Evolutionary conservation across 2,888 invertebrate genomes (phyloP).

Genomic region (Enchytraeus crypticus): DNA sequence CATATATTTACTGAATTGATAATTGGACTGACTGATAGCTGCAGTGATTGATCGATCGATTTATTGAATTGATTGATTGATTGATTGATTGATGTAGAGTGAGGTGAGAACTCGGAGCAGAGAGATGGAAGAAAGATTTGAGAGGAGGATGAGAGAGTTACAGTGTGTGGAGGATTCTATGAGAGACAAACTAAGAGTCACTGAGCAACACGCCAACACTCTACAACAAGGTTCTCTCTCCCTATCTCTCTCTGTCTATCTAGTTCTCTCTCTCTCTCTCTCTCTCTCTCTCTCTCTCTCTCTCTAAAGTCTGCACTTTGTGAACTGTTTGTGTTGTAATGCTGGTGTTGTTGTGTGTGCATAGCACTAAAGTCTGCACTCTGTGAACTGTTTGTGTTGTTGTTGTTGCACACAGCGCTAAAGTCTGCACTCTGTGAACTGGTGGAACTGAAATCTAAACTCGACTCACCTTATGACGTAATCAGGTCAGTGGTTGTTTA

Average conservation of each 20-base stretch:
- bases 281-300: no score
- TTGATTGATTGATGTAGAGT: neutral
- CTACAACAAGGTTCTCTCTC: no score
- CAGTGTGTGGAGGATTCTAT: neutral
- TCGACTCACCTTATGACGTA: neutral
- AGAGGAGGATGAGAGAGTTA: neutral
- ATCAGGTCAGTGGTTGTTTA: no score
- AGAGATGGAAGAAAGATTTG: slow-evolving; percentile 7
- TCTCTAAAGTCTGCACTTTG: no score
- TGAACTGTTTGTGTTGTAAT: no score
- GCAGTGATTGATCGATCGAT: neutral
- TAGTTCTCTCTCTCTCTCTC: no score
- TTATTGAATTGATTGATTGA: neutral
- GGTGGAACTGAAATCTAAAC: slow-evolving; percentile 6
- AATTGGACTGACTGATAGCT: no score
- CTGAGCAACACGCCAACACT: slow-evolving; percentile 7
- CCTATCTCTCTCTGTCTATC: no score
- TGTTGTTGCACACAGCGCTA: slow-evolving; percentile 1
- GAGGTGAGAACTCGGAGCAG: slow-evolving; percentile 1
- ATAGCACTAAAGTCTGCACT: no score
- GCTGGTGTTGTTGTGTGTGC: no score
- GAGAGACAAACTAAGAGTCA: slow-evolving; percentile 1
- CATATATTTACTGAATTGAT: no score
- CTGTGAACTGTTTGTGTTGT: no score
- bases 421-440: slow-evolving; percentile 11